Evolutionary conservation across 2,888 invertebrate genomes (phyloP).

Genomic region (Chrysolina americana): DNA sequence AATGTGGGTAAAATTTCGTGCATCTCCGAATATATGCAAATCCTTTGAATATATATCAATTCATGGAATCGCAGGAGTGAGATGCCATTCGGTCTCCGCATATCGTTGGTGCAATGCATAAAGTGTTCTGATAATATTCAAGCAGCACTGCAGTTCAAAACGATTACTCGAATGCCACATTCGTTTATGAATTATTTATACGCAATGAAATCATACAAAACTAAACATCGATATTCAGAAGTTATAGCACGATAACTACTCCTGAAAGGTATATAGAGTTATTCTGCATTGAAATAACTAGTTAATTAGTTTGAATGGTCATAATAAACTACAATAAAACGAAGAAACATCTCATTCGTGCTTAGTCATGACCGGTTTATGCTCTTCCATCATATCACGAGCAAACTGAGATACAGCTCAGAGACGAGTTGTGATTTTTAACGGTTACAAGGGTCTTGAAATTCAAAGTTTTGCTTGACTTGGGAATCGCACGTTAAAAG

Average conservation of each 20-base stretch:
- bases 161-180: background rate
- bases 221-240: slow-evolving; percentile 6
- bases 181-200: background rate
- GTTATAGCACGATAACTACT: background rate
- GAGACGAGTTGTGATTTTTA: background rate
- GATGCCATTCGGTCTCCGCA: background rate
- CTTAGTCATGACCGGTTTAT: background rate
- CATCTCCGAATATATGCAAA: background rate
- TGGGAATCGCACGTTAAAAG: too few relatives aligned
- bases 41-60: background rate
- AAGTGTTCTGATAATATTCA: background rate
- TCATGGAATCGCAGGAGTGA: background rate
- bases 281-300: background rate
- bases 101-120: background rate
- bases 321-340: slow-evolving; percentile 6
- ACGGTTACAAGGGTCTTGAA: background rate
- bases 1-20: too few relatives aligned
- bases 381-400: background rate
- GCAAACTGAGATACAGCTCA: background rate
- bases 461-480: too few relatives aligned
- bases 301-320: slow-evolving; percentile 5
- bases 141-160: background rate
- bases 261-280: slow-evolving; percentile 10
- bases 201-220: background rate
- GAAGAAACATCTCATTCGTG: background rate